Evolutionary conservation across 2,888 invertebrate genomes (phyloP).

Genomic region (Ophion slaviceki): DNA sequence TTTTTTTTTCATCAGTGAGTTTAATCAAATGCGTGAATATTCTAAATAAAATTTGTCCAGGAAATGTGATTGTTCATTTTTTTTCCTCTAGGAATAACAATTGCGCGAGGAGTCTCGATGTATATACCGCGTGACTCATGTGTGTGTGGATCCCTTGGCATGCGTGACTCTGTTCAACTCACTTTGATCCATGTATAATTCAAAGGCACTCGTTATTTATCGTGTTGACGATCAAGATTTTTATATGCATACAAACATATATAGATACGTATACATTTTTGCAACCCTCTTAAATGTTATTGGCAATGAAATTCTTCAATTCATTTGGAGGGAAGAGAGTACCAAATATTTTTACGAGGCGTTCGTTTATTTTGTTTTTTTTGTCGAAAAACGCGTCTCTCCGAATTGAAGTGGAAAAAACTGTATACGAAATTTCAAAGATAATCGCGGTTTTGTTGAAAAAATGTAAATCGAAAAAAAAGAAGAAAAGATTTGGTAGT

Average conservation of each 20-base stretch:
- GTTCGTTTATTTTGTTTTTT: too few species aligned
- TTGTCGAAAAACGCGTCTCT: too few species aligned
- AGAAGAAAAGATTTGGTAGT: not conserved
- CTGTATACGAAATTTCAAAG: not conserved
- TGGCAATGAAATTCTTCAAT: too few species aligned
- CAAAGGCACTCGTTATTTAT: constrained; percentile 43
- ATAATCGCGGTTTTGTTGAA: not conserved
- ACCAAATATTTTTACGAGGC: too few species aligned
- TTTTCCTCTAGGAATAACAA: constrained; percentile 3
- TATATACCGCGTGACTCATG: constrained; percentile 31
- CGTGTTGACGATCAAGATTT: constrained; percentile 42
- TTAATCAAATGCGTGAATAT: not conserved
- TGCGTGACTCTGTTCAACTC: constrained; percentile 46
- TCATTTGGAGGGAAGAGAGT: too few species aligned
- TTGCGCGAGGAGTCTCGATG: constrained; percentile 18
- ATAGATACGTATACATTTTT: not conserved
- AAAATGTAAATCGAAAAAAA: not conserved
- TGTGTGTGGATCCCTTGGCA: constrained; percentile 19
- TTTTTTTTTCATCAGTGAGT: not conserved
- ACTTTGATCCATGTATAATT: constrained; percentile 42
- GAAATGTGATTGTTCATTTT: not conserved
- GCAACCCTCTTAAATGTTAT: not conserved
- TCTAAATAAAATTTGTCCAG: not conserved
- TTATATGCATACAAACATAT: not conserved
- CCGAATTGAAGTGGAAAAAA: not conserved